A percentile compares a stretch with the other conserved stretches of the same genome.
These are phyloP conservation scores for Castor canadensis DNA, from an alignment of 2,113 vertebrate species.

Conservation along the genomic window DNA sequence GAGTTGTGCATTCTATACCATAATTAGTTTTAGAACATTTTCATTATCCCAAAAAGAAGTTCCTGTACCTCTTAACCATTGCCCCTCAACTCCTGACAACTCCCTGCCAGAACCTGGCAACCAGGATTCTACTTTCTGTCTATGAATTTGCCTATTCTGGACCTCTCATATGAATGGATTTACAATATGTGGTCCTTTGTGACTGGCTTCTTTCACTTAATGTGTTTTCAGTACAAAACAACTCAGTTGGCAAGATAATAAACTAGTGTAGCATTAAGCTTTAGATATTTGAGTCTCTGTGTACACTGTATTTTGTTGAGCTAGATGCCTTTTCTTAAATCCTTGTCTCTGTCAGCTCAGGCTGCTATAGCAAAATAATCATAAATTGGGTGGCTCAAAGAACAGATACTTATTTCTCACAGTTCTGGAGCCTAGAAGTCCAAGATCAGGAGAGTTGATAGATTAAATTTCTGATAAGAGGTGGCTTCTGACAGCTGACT, in stretches of 20 bases:
- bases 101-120: neutral
- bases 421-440: too few relatives aligned
- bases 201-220: neutral
- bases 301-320: neutral
- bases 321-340: neutral
- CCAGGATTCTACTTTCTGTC: fast-evolving
- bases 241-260: neutral
- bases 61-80: fast-evolving
- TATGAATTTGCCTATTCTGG: neutral
- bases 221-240: neutral
- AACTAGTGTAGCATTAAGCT: neutral
- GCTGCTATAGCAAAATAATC: neutral
- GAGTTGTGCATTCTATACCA: neutral
- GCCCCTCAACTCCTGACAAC: neutral
- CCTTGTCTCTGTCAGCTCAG: neutral
- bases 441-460: neutral
- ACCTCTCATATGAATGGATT: neutral
- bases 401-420: too few relatives aligned
- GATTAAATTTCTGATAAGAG: fast-evolving
- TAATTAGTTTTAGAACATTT: neutral
- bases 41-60: neutral
- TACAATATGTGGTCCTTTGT: fast-evolving
- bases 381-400: too few relatives aligned
- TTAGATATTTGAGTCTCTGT: neutral
- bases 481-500: neutral